phyloP scores from a whole-genome alignment of 2,113 vertebrate species.

The Actenoides lindsayi region DNA sequence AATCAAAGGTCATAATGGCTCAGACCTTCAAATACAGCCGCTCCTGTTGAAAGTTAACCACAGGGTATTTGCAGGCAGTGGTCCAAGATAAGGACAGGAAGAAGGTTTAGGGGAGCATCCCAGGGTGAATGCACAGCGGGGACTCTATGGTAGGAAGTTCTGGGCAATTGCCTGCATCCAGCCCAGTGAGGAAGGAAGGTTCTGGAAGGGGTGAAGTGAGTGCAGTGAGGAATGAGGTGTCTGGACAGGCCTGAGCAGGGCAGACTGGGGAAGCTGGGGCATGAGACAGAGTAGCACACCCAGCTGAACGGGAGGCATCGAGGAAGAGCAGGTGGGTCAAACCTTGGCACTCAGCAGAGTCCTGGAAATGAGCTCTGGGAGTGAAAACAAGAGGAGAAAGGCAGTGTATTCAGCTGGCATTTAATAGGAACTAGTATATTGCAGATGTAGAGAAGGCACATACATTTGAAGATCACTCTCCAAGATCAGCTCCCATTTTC shows the following conservation, averaged over 20 bases:
- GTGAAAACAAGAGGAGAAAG: background rate
- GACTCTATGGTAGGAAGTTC: background rate
- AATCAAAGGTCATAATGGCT: no score
- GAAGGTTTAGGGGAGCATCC: background rate
- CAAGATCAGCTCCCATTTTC: background rate
- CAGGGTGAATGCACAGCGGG: background rate
- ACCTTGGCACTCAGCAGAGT: background rate
- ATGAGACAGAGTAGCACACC: background rate
- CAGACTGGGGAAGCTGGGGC: accelerated
- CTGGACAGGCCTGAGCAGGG: background rate
- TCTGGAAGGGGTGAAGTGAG: background rate
- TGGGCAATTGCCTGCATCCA: background rate
- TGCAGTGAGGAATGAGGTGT: background rate
- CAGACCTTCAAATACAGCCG: background rate
- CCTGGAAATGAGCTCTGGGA: background rate
- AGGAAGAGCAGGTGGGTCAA: background rate
- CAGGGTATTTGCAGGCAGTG: background rate
- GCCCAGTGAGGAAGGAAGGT: accelerated
- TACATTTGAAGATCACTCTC: background rate
- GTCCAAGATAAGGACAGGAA: background rate
- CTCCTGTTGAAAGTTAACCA: slow-evolving; percentile 19
- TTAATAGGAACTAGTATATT: slow-evolving; percentile 3
- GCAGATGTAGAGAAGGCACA: background rate
- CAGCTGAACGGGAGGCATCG: background rate
- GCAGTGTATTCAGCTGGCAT: background rate